phyloP scores from a whole-genome alignment of 2,888 invertebrate genomes.

The Amphipoea oculea region DNA sequence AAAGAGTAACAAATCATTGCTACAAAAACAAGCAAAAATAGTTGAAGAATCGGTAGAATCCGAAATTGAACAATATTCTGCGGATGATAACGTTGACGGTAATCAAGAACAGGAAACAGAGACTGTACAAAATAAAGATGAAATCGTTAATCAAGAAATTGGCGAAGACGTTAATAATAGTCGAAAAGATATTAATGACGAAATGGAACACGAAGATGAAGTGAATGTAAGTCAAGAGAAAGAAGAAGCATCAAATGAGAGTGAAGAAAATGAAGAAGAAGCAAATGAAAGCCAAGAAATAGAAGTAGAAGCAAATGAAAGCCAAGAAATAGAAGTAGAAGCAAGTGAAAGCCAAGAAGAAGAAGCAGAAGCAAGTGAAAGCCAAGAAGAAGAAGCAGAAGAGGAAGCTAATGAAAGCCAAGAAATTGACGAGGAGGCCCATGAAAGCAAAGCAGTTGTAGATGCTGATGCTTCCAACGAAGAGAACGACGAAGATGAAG shows the following conservation, averaged over 20 bases:
- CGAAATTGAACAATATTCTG: conserved; percentile 24
- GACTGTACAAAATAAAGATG: conserved; percentile 22
- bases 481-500: conserved; percentile 12
- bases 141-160: conserved; percentile 18
- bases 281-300: conserved; percentile 42
- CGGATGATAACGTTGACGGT: conserved; percentile 47
- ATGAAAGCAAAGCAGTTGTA: no score
- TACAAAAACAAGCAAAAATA: conserved; percentile 29
- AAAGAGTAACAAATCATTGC: conserved; percentile 30
- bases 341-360: conserved; percentile 38
- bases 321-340: conserved; percentile 35
- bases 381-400: conserved; percentile 40
- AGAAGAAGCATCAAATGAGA: not conserved
- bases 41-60: conserved; percentile 54
- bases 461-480: no score
- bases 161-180: conserved; percentile 20
- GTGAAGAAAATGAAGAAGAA: conserved; percentile 16
- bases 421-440: conserved; percentile 3
- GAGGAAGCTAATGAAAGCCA: conserved; percentile 20
- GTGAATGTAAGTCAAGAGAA: not conserved
- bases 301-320: conserved; percentile 40
- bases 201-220: conserved; percentile 23
- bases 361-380: conserved; percentile 23
- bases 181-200: not conserved
- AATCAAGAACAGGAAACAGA: conserved; percentile 10